phyloP scores from a whole-genome alignment of 2,888 invertebrate genomes.

The Lasius fuliginosus region DNA sequence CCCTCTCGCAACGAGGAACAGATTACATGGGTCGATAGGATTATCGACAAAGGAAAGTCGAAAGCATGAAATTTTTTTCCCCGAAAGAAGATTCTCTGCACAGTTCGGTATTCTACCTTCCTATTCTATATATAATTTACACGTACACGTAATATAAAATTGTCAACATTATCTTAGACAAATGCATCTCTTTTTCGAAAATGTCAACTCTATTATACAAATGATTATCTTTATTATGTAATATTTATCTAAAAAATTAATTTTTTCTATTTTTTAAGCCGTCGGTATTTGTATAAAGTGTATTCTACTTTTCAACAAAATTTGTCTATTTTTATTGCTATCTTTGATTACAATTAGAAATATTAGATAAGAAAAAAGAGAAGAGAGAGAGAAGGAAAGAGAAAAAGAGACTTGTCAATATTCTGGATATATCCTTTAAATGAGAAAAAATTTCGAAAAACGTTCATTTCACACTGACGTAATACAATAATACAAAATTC shows the following conservation, averaged over 20 bases:
- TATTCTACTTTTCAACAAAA: not conserved
- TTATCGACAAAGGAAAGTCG: slow-evolving; percentile 58
- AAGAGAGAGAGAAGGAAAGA: not conserved
- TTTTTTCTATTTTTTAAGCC: not conserved
- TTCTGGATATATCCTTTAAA: not conserved
- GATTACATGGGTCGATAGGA: slow-evolving; percentile 84
- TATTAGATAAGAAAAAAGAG: not conserved
- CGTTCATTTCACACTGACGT: not conserved
- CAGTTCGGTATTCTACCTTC: not conserved
- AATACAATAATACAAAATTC: not conserved
- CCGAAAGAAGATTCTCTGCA: slow-evolving; percentile 32
- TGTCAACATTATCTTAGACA: not conserved
- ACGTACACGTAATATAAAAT: not conserved
- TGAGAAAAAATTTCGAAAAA: not conserved
- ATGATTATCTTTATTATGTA: not conserved
- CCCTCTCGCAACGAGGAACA: slow-evolving; percentile 78
- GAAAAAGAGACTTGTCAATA: too few relatives aligned
- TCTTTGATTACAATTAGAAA: not conserved
- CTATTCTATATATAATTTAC: not conserved
- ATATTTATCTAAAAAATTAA: not conserved
- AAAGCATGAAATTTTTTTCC: slow-evolving; percentile 51
- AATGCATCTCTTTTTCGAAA: slow-evolving; percentile 2
- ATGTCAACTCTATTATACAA: not conserved
- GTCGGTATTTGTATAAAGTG: not conserved
- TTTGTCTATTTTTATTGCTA: not conserved